These are phyloP conservation scores for Sepiola atlantica DNA, from an alignment of 2,888 invertebrate species.

Conservation along the genomic window DNA sequence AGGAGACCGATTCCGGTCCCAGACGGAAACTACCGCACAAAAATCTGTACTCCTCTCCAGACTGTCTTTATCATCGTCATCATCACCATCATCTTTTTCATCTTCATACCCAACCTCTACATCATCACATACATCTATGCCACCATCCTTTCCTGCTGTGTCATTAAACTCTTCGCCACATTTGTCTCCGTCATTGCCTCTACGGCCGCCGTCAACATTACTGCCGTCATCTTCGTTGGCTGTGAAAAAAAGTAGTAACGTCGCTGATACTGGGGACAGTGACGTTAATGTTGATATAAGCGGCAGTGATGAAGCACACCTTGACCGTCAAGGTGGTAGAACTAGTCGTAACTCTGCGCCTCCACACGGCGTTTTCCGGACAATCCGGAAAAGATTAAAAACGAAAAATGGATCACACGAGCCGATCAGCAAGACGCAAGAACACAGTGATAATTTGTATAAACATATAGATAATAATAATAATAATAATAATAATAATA, in stretches of 20 bases:
- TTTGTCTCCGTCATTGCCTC: neutral
- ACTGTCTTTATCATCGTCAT: neutral
- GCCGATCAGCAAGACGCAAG: neutral
- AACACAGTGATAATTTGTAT: neutral
- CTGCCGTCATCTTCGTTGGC: neutral
- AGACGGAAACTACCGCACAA: neutral
- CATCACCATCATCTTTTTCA: neutral
- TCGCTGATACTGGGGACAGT: neutral
- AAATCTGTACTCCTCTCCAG: neutral
- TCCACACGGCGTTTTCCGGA: neutral
- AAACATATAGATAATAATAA: neutral
- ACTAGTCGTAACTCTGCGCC: neutral
- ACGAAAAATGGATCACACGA: neutral
- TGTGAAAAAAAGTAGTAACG: neutral
- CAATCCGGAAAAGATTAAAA: neutral
- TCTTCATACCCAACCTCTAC: neutral
- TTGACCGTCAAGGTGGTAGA: neutral
- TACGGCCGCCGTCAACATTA: neutral
- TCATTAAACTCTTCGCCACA: neutral
- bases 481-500: neutral
- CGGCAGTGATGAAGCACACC: neutral
- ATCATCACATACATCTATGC: neutral
- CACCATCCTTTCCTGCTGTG: neutral
- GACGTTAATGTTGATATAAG: neutral
- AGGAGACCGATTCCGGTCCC: neutral